A percentile compares a stretch with the other conserved stretches of the same genome.
Evolutionary conservation across 2,113 vertebrate genomes (phyloP).

Genomic region (Cololabis saira): DNA sequence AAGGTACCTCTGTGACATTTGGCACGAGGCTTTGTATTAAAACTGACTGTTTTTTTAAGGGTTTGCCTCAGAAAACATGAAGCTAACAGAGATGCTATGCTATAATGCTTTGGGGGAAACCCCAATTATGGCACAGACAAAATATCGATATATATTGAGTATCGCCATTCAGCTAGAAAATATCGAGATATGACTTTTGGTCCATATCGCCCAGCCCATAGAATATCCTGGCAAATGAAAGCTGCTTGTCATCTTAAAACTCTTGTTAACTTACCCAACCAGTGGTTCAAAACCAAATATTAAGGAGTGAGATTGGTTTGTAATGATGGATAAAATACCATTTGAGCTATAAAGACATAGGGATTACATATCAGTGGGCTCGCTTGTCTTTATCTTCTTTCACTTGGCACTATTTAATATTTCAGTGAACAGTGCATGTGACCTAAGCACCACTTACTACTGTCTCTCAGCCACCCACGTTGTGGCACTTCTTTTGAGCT

Average conservation of each 20-base stretch:
- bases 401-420: slow-evolving; percentile 54
- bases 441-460: slow-evolving; percentile 29
- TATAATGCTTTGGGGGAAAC: too few relatives aligned
- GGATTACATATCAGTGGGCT: slow-evolving; percentile 17
- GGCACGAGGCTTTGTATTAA: too few relatives aligned
- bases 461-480: slow-evolving; percentile 5
- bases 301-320: neutral
- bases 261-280: too few relatives aligned
- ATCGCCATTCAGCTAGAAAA: too few relatives aligned
- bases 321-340: slow-evolving; percentile 19
- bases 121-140: too few relatives aligned
- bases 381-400: slow-evolving; percentile 17
- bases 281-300: neutral
- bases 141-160: too few relatives aligned
- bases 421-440: slow-evolving; percentile 54
- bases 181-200: too few relatives aligned
- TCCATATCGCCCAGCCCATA: too few relatives aligned
- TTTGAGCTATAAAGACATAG: slow-evolving; percentile 1
- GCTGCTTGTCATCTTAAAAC: neutral
- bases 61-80: too few relatives aligned
- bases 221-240: neutral
- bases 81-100: too few relatives aligned
- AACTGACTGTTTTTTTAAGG: too few relatives aligned
- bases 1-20: too few relatives aligned
- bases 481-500: slow-evolving; percentile 4